phyloP scores from a whole-genome alignment of 2,797 vertebrate genomes.

The Scomberomorus guttatus region DNA sequence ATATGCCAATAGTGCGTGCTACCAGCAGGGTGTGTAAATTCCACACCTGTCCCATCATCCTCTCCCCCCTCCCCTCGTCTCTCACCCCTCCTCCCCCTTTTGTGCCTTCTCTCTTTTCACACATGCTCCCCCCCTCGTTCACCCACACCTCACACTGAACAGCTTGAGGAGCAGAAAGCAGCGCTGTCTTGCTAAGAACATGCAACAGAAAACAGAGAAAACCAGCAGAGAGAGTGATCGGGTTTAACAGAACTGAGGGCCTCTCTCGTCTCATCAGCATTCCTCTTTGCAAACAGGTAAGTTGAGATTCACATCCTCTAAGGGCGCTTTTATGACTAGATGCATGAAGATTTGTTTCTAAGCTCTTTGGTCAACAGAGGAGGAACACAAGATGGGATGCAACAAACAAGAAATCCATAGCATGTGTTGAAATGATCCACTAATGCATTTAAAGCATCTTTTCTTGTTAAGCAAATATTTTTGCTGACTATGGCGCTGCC shows the following conservation, averaged over 20 bases:
- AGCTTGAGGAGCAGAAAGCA: conserved; percentile 66
- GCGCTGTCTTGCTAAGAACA: conserved; percentile 56
- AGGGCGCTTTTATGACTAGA: background rate
- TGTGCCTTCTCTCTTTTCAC: conserved; percentile 65
- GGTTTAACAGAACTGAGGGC: conserved; percentile 27
- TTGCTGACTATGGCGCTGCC: background rate
- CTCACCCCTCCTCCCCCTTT: conserved; percentile 34
- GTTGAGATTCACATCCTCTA: conserved; percentile 29
- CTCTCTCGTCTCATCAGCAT: background rate
- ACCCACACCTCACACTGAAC: conserved; percentile 62
- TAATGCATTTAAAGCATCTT: background rate
- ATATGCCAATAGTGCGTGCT: conserved; percentile 55
- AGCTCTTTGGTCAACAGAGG: conserved; percentile 16
- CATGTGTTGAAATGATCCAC: conserved; percentile 14
- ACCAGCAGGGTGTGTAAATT: conserved; percentile 78
- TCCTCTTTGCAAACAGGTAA: conserved; percentile 49
- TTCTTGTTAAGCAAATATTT: conserved; percentile 25
- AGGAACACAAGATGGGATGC: background rate
- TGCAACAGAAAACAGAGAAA: conserved; percentile 49
- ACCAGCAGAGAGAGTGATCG: conserved; percentile 16
- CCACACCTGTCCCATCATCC: conserved; percentile 83
- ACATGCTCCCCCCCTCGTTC: conserved; percentile 49
- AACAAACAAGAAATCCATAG: background rate
- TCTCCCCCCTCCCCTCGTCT: conserved; percentile 29
- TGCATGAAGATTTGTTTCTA: background rate